A percentile compares a stretch with the other conserved stretches of the same genome.
Evolutionary conservation across 2,113 vertebrate species (phyloP).

Genomic region (Apodemus speciosus): DNA sequence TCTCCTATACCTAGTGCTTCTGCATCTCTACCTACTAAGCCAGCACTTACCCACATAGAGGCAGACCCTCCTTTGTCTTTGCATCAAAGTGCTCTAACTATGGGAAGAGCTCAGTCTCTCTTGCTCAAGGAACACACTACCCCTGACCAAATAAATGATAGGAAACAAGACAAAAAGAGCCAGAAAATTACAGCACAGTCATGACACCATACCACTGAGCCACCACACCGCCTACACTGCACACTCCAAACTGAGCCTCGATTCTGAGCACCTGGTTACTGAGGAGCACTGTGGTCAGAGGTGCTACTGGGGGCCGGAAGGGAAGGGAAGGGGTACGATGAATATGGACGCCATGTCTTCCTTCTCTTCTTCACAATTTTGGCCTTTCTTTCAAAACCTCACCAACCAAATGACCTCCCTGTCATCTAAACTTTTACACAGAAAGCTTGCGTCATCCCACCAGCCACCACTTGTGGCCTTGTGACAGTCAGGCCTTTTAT

Average conservation of each 20-base stretch:
- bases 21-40: neutral
- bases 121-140: neutral
- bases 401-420: constrained; percentile 6
- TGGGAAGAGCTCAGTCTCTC: neutral
- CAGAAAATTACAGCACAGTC: neutral
- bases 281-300: neutral
- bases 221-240: neutral
- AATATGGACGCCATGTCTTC: neutral
- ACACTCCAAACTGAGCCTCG: neutral
- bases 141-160: constrained; percentile 32
- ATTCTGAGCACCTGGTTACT: neutral
- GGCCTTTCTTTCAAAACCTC: constrained; percentile 31
- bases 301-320: neutral
- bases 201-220: neutral
- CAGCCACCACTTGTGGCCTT: neutral
- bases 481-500: neutral
- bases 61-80: neutral
- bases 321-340: neutral
- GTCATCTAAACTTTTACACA: constrained; percentile 39
- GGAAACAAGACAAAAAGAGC: neutral
- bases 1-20: neutral
- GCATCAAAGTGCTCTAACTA: neutral
- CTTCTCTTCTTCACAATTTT: neutral
- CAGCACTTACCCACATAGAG: neutral
- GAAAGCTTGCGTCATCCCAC: neutral